These are phyloP conservation scores for Nycticryphes semicollaris DNA, from an alignment of 2,113 vertebrate species.

Conservation along the genomic window DNA sequence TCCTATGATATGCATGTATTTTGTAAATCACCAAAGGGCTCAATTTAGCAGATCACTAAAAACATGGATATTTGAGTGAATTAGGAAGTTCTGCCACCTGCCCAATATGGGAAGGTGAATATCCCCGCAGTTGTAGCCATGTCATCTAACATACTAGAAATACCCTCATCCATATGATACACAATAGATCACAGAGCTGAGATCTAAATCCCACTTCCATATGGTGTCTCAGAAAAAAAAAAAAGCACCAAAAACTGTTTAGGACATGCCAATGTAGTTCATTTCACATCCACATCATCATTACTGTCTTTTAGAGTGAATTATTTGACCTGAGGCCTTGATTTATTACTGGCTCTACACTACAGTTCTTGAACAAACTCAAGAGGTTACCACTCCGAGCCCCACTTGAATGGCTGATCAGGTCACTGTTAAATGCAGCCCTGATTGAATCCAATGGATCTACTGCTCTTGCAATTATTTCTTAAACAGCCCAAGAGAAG, in stretches of 20 bases:
- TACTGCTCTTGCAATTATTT: neutral
- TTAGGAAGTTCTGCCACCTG: neutral
- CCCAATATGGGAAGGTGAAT: neutral
- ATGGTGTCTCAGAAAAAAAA: neutral
- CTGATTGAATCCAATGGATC: neutral
- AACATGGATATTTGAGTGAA: neutral
- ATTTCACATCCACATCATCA: neutral
- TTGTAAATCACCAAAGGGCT: neutral
- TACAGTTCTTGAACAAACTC: neutral
- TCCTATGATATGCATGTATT: neutral
- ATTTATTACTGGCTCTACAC: neutral
- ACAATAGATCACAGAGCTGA: fast-evolving
- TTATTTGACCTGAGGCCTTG: neutral
- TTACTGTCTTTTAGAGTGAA: neutral
- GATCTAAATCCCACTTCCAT: neutral
- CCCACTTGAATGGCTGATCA: neutral
- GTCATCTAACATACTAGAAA: neutral
- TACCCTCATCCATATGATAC: neutral
- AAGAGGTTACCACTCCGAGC: neutral
- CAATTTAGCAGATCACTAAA: neutral
- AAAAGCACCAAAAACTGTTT: neutral
- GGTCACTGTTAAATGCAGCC: neutral
- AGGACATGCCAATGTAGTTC: neutral
- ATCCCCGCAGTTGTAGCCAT: neutral
- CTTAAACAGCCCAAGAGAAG: neutral